Base-by-base conservation (phyloP, 2,113 vertebrate species). In the Felis chaus region DNA sequence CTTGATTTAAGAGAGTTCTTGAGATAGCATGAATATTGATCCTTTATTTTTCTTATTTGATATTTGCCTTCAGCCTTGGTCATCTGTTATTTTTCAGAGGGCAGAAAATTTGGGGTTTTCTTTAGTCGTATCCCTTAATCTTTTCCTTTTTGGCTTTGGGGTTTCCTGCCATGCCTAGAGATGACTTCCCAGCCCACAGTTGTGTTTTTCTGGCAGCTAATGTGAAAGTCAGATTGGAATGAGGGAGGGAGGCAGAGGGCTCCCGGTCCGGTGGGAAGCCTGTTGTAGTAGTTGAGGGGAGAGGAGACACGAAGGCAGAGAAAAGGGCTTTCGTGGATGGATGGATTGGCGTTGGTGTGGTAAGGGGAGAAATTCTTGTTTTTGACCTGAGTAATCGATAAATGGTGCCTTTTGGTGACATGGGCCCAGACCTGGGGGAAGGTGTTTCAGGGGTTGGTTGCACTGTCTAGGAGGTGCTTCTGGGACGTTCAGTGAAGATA, bases 141-240 rank as follows among this genome's bases (percentile, higher is more conserved):
- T 95, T 95, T 71, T 83, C 63, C n/a, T 94, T 89, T 50, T 19
- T 74, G 61, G 71, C 23, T 84, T 93, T 61, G 55, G n/a, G 57
- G 9, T 39, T 92, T 66, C 33, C 33, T 0, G 0, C 45, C 39
- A 33, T 39, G 68, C 65, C 65, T 74, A 13, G 48, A 84, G 27
- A 48, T 0, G 0, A 27, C 63, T 74, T 53, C 55, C 29, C 21
- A 11, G 7, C 9, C 55, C 78, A 69, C 45, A 11, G 86, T 63
- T 78, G 13, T 68, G 23, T 78, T 84, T 93, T 39, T 74, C 31
- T 71, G 50, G 48, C 9, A 41, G 69, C 74, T 18, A 18, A 27
- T 2, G 21, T 45, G 33, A 57, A 31, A n/a, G 4, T 18, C 1
- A 1, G 36, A 3, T 5, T 61, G 63, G 33, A 33, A 71, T 0